Conservation (phyloP, 1,140 invertebrate genomes). For the Drosophila triauraria region DNA sequence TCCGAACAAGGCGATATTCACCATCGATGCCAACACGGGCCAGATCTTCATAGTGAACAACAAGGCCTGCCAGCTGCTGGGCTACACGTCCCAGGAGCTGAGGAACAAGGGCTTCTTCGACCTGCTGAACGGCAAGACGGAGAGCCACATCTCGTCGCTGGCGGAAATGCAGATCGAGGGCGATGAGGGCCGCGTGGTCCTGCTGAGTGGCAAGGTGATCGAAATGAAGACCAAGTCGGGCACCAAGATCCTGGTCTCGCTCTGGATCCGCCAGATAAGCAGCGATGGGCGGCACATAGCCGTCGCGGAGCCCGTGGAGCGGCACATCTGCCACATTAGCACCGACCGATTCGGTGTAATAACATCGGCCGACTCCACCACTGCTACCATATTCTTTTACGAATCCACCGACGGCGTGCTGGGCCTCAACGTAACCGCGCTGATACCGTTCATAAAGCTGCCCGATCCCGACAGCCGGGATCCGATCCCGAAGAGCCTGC, state of each 20-base stretch:
- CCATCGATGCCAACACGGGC: slow-evolving; percentile 86
- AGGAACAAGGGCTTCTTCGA: slow-evolving; percentile 86
- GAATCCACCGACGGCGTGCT: slow-evolving; percentile 85
- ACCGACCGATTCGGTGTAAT: slow-evolving; percentile 86
- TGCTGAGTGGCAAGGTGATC: slow-evolving; percentile 88
- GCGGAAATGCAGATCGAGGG: slow-evolving; percentile 87
- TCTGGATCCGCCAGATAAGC: slow-evolving; percentile 88
- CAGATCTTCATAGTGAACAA: slow-evolving; percentile 89
- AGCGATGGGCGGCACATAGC: slow-evolving; percentile 87
- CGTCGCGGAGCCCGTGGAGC: slow-evolving; percentile 88
- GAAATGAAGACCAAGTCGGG: slow-evolving; percentile 87
- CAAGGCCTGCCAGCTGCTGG: slow-evolving; percentile 87
- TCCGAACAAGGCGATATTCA: slow-evolving; percentile 87
- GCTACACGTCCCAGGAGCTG: slow-evolving; percentile 87
- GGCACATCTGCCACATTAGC: slow-evolving; percentile 83
- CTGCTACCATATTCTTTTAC: slow-evolving; percentile 86
- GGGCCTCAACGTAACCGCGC: slow-evolving; percentile 85
- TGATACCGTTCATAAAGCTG: slow-evolving; percentile 86
- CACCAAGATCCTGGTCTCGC: slow-evolving; percentile 87
- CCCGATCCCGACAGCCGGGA: slow-evolving; percentile 82
- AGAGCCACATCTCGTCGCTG: slow-evolving; percentile 86
- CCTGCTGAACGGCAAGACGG: slow-evolving; percentile 86
- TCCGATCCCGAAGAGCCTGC: slow-evolving; percentile 84
- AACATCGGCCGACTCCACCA: slow-evolving; percentile 85
- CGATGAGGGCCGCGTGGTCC: slow-evolving; percentile 87